Evolutionary conservation across 2,888 invertebrate species (phyloP), one percentile per base, ranked within the genome.

Genomic region (Kuschelorhynchus macadamiae): DNA sequence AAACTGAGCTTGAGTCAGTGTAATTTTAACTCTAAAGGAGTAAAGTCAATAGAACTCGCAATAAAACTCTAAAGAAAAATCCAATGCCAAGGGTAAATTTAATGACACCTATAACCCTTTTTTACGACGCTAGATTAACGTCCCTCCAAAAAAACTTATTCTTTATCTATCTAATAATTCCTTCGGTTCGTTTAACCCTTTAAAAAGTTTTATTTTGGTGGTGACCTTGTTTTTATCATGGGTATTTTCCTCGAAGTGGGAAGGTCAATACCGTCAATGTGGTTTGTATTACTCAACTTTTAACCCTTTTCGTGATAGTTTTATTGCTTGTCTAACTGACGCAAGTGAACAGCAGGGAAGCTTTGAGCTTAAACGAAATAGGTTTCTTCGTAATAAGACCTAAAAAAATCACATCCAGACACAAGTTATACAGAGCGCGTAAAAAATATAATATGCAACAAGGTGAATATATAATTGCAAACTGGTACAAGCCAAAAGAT

Each of bases 241-340:
- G n/a, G 33, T 36, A n/a, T 36, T 32, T 57, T 47, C 36, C 11
- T 2, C 11, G 36, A 36, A 36, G 36, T 36, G 2, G 12, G 36
- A 36, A 36, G 36, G 36, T 36, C 36, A 36, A 3, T 4, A 12
- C n/a, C 20, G 42, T 18, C 30, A 57, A 59, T 52, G 65, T 42
- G 67, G 67, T 67, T 67, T 61, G 47, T 55, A 49, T 67, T 67
- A 53, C 42, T 61, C 61, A 67, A 67, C 52, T 49, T 25, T 44
- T 25, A 66, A 66, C 53, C 53, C 60, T 52, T 66, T 60, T 32
- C 20, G 33, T 59, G 36, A 49, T 49, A 52, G 50, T 57, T 65
- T 65, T 65, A 59, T 59, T 65, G 39, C 46, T 52, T 8, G 7
- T n/a, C 20, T 14, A 17, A 64, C 47, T 64, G 42, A 65, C 52